Conservation (phyloP, 2,888 invertebrate genomes). For the Allygus modestus region DNA sequence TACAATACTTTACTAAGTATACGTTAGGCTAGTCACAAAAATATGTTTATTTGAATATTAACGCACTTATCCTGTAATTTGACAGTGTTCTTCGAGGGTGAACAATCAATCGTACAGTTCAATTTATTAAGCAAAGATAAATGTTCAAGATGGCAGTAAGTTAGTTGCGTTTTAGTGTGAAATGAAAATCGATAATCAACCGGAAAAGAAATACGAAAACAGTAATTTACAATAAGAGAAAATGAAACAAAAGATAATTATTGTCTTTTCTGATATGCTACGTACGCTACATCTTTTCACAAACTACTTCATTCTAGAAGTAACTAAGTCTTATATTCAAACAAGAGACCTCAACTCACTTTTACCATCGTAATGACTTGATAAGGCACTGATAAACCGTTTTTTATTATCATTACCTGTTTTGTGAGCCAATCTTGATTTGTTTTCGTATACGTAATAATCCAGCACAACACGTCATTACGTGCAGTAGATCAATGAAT, state of each 20-base stretch:
- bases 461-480: too few species aligned
- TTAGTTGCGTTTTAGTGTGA: not conserved
- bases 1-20: not conserved
- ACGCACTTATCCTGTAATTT: not conserved
- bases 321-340: not conserved
- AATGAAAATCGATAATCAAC: not conserved
- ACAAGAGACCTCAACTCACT: not conserved
- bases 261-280: slow-evolving; percentile 42
- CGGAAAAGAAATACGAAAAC: too few species aligned
- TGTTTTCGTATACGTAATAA: too few species aligned
- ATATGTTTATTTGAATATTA: not conserved
- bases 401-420: not conserved
- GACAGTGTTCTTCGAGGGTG: not conserved
- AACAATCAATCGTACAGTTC: not conserved
- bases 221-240: not conserved
- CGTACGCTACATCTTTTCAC: not conserved
- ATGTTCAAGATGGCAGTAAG: not conserved
- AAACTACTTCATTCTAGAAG: not conserved
- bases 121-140: not conserved
- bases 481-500: too few species aligned
- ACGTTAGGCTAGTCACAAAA: not conserved
- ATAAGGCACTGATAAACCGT: slow-evolving; percentile 31
- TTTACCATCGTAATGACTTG: slow-evolving; percentile 2
- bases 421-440: not conserved
- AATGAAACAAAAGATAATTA: not conserved